Conservation (phyloP, 2,797 vertebrate species). For the Myoxocephalus aenaeus region DNA sequence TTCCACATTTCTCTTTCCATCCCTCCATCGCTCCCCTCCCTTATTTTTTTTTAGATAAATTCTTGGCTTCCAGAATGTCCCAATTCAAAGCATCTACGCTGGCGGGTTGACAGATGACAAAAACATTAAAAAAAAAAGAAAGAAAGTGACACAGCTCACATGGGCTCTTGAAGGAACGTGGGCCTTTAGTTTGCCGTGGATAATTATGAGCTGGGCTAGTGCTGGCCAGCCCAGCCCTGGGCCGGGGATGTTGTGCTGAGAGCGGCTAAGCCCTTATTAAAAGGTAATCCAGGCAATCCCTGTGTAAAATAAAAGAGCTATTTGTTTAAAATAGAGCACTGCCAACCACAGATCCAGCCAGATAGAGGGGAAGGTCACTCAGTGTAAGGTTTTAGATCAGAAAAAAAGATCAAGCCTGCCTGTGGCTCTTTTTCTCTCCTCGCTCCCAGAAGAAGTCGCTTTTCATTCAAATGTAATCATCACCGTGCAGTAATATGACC, state of each 20-base stretch:
- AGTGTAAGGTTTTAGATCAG: conserved; percentile 77
- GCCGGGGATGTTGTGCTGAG: conserved; percentile 69
- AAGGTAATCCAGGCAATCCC: conserved; percentile 83
- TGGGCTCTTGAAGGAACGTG: conserved; percentile 68
- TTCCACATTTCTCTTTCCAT: conserved; percentile 71
- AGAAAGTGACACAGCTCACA: conserved; percentile 67
- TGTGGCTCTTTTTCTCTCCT: conserved; percentile 72
- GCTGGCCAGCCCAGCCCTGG: conserved; percentile 47
- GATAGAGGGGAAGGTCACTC: conserved; percentile 79
- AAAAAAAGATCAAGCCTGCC: conserved; percentile 79
- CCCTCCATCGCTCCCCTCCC: conserved; percentile 35
- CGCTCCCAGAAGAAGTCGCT: conserved; percentile 77
- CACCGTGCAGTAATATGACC: conserved; percentile 80
- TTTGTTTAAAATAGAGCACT: conserved; percentile 79
- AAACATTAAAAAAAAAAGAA: conserved; percentile 45
- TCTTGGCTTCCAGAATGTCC: conserved; percentile 83
- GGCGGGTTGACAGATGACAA: conserved; percentile 78
- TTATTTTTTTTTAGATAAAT: conserved; percentile 83
- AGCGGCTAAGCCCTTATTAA: conserved; percentile 82
- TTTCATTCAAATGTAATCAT: conserved; percentile 86
- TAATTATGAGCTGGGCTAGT: conserved; percentile 73
- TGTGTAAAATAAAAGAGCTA: conserved; percentile 80
- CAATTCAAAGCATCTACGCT: conserved; percentile 81
- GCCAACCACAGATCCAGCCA: conserved; percentile 57
- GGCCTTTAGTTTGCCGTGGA: conserved; percentile 69